Conservation (phyloP, 2,113 vertebrate species). For the Uria lomvia region DNA sequence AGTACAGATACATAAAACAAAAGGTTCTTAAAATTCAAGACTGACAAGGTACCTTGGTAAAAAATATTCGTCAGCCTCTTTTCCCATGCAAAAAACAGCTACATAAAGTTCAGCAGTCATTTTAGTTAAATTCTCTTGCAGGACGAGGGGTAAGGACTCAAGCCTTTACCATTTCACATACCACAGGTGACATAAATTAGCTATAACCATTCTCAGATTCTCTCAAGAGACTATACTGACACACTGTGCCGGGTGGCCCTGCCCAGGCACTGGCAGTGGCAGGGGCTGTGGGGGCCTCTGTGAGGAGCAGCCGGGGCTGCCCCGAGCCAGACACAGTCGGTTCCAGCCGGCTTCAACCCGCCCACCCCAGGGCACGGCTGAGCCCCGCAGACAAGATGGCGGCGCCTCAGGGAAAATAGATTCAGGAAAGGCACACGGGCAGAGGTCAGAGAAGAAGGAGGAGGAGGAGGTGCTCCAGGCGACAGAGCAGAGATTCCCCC, state of each 20-base stretch:
- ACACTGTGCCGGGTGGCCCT: background rate
- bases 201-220: background rate
- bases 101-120: background rate
- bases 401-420: background rate
- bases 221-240: background rate
- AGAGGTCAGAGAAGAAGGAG: background rate
- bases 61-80: background rate
- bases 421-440: background rate
- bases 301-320: background rate
- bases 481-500: accelerated
- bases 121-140: background rate
- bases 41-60: background rate
- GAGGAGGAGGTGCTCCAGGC: background rate
- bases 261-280: accelerated
- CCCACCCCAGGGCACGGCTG: background rate
- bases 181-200: background rate
- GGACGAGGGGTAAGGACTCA: background rate
- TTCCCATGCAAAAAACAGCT: background rate
- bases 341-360: accelerated
- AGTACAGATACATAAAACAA: background rate
- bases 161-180: accelerated
- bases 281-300: background rate
- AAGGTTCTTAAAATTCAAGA: background rate
- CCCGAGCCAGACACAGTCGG: accelerated
- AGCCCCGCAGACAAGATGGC: accelerated